A percentile compares a stretch with the other conserved stretches of the same genome.
These are phyloP conservation scores for Macrophya annulata DNA, from an alignment of 2,888 invertebrate genomes.

Conservation along the genomic window DNA sequence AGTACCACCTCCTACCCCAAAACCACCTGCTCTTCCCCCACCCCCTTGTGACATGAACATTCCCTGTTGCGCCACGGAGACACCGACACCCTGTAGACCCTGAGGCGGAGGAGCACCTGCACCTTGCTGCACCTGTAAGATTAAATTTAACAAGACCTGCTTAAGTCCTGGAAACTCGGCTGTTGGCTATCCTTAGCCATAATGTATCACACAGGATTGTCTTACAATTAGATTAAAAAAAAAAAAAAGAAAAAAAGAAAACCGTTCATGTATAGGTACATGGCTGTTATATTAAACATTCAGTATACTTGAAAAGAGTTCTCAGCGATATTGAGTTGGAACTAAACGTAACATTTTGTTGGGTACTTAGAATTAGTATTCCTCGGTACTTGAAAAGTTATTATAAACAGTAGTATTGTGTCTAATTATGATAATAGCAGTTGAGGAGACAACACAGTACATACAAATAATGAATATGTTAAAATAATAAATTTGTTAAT, in stretches of 20 bases:
- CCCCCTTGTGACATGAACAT: conserved; percentile 76
- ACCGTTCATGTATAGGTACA: background rate
- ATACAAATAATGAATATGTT: background rate
- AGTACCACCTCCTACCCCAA: conserved; percentile 80
- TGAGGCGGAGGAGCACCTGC: conserved; percentile 70
- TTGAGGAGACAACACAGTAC: conserved; percentile 3
- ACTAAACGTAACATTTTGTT: background rate
- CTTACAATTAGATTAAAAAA: background rate
- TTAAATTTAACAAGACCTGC: conserved; percentile 60
- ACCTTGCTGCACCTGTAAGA: conserved; percentile 76
- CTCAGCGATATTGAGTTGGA: background rate
- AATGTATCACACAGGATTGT: conserved; percentile 11
- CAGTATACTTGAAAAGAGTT: background rate
- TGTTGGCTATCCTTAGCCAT: conserved; percentile 6
- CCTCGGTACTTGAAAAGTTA: background rate
- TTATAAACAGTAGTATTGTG: background rate
- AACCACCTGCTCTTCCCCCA: conserved; percentile 67
- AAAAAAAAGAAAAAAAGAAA: too few species aligned
- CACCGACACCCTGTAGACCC: conserved; percentile 74
- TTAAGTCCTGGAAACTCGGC: conserved; percentile 36
- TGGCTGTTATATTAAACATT: background rate
- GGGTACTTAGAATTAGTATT: background rate
- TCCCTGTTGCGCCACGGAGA: conserved; percentile 73
- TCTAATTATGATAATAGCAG: background rate
- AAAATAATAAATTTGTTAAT: conserved; percentile 1